phyloP scores from a whole-genome alignment of 2,888 invertebrate species.

The Bombylius major region DNA sequence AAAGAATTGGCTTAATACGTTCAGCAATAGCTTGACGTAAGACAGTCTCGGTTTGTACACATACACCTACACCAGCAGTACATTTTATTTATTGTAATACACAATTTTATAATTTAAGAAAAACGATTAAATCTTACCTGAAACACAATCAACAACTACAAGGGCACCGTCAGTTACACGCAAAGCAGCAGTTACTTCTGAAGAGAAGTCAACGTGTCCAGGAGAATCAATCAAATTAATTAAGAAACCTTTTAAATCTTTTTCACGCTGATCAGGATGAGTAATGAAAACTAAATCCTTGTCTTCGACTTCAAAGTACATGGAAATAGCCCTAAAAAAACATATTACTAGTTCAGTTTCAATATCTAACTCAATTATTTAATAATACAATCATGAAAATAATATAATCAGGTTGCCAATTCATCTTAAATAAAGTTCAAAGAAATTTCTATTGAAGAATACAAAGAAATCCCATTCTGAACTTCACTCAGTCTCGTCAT shows the following conservation, averaged over 20 bases:
- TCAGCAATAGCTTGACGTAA: constrained; percentile 99
- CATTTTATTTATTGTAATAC: background rate
- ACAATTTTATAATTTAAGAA: too few relatives aligned
- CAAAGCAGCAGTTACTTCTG: constrained; percentile 98
- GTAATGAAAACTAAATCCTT: constrained; percentile 92
- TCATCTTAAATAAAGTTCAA: constrained; percentile 3
- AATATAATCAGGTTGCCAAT: constrained; percentile 13
- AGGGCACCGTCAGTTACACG: constrained; percentile 99
- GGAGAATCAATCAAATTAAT: constrained; percentile 99
- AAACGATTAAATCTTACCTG: constrained; percentile 51
- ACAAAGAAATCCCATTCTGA: constrained; percentile 2
- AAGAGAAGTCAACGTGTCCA: constrained; percentile 99
- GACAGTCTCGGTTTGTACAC: constrained; percentile 99
- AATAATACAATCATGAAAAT: background rate
- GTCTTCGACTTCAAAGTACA: constrained; percentile 95
- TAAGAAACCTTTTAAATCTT: constrained; percentile 88
- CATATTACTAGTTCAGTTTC: constrained; percentile 13
- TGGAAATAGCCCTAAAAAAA: constrained; percentile 81
- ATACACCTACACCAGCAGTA: constrained; percentile 62
- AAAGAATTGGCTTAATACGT: constrained; percentile 98
- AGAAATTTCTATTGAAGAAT: constrained; percentile 12
- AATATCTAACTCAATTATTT: background rate
- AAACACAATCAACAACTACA: constrained; percentile 99
- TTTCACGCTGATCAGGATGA: constrained; percentile 80
- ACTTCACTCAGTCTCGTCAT: constrained; percentile 20